Base-by-base conservation (phyloP, 2,888 invertebrate genomes). In the Cerceris rybyensis region DNA sequence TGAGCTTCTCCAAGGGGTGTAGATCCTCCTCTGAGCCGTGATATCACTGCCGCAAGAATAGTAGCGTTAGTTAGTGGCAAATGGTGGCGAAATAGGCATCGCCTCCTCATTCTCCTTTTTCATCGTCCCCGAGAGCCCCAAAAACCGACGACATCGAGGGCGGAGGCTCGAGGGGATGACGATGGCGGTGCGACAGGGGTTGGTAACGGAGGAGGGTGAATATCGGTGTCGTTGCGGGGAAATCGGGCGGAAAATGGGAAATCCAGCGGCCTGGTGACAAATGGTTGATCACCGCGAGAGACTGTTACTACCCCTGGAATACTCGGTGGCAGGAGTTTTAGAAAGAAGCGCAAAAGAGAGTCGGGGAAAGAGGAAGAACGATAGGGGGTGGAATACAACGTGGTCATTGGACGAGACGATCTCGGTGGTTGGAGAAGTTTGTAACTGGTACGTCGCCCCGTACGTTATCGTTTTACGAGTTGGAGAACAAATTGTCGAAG, bases 171-270 rank as follows among this genome's bases (percentile, higher is more conserved):
- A 9, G 6, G 57, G 46, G 65, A 57, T 28, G 52, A 66, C 57
- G 57, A 65, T 50, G 71, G 57, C 49, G 64, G 52, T 17, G 68
- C 74, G 61, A 68, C 46, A 70, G 63, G 75, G 70, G 61, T 63
- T 43, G 58, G 42, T 58, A 73, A 64, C 61, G 81, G 83, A 81
- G 73, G 84, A 77, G 82, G 75, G 66, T 72, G 78, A 73, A 84
- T 86, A 87, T 87, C 87, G 84, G 85, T 87, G 86, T 86, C 88
- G 88, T 86, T 85, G 88, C 86, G 84, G 88, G 82, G 90, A 91
- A 92, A 92, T 92, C 92, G 92, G 88, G 81, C 84, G 92, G 92
- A 92, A 92, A 92, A 92, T 92, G 90, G 91, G 90, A 92, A 92
- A 92, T 88, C 89, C 91, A 90, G 91, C 88, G 89, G 86, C 89